phyloP scores from a whole-genome alignment of 64 coral and sea anemone species.

The Platygyra sinensis region DNA sequence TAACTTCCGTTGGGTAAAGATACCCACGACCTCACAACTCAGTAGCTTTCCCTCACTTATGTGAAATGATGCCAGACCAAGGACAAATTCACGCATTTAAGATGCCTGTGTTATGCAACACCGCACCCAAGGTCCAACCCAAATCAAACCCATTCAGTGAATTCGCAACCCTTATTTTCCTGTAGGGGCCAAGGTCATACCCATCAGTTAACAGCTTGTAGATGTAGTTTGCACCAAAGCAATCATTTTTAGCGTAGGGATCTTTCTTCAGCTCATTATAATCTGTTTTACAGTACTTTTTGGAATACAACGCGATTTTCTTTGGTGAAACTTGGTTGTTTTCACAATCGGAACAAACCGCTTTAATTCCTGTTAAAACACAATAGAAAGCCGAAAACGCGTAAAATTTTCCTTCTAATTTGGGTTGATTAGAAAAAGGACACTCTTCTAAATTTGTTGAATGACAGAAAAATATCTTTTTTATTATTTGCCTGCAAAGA shows the following conservation, averaged over 20 bases:
- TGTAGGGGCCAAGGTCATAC: background rate
- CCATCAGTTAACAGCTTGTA: constrained; percentile 28
- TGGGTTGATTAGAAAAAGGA: constrained; percentile 22
- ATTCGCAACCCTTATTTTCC: background rate
- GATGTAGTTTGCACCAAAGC: constrained; percentile 57
- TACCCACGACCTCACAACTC: no score
- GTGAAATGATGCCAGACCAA: no score
- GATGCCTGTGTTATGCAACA: background rate
- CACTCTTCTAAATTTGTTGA: background rate
- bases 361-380: constrained; percentile 30
- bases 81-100: background rate
- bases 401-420: constrained; percentile 40
- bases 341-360: constrained; percentile 14
- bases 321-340: background rate
- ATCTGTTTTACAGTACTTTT: background rate
- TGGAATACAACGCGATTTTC: background rate
- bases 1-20: no score
- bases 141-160: constrained; percentile 42
- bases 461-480: constrained; percentile 18
- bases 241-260: background rate
- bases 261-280: constrained; percentile 1
- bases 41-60: no score
- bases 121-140: constrained; percentile 41
- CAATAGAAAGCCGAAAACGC: constrained; percentile 5
- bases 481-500: background rate